Conservation (phyloP, 2,888 invertebrate genomes). For the Drosophila formosana region DNA sequence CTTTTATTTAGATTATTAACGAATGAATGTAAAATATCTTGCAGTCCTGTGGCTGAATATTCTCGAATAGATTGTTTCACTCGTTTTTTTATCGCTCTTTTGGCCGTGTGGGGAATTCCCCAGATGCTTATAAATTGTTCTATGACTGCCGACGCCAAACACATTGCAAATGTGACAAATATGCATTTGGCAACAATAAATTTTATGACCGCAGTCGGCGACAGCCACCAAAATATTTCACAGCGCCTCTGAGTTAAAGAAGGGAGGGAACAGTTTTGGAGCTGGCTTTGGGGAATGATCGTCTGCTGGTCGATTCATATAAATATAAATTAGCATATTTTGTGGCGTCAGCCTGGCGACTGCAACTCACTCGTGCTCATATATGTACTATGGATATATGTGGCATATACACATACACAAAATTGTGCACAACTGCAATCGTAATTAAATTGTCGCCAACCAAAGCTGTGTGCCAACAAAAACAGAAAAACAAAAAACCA, state of each 20-base stretch:
- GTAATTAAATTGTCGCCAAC: conserved; percentile 76
- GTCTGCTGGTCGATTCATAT: conserved; percentile 64
- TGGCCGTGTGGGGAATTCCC: conserved; percentile 47
- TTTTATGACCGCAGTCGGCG: conserved; percentile 74
- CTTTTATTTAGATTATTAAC: neutral
- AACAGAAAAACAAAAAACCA: conserved; percentile 26
- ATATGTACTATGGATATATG: too few species aligned
- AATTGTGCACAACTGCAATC: conserved; percentile 42
- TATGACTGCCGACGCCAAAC: conserved; percentile 70
- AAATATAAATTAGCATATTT: conserved; percentile 82
- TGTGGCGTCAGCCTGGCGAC: conserved; percentile 74
- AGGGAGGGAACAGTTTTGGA: conserved; percentile 16
- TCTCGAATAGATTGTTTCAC: neutral
- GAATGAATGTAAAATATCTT: neutral
- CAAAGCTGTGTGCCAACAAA: conserved; percentile 51
- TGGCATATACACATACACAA: neutral
- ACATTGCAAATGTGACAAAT: conserved; percentile 80
- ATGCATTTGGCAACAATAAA: conserved; percentile 79
- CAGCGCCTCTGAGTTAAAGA: conserved; percentile 22
- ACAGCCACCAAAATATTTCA: conserved; percentile 72
- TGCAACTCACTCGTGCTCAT: conserved; percentile 30
- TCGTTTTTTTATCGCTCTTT: conserved; percentile 2
- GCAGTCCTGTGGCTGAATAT: neutral
- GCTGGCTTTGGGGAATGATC: conserved; percentile 36
- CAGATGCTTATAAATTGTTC: conserved; percentile 77